Evolutionary conservation across 2,797 vertebrate species (phyloP).

Genomic region (Galaxias olidus): DNA sequence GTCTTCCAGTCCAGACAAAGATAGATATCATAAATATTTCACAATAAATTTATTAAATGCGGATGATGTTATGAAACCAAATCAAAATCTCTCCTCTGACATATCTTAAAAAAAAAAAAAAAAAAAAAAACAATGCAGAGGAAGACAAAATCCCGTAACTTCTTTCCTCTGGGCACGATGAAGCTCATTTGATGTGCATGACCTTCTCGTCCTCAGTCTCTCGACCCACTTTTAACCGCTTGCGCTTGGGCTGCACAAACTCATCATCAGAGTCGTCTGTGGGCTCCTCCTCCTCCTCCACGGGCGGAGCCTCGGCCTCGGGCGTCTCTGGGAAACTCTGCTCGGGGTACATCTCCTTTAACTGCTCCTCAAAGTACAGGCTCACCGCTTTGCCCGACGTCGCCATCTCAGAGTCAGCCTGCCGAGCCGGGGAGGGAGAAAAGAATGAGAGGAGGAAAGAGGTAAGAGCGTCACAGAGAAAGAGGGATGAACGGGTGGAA

Average conservation of each 20-base stretch:
- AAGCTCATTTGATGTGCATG: slow-evolving; percentile 92
- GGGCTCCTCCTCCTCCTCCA: slow-evolving; percentile 82
- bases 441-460: slow-evolving; percentile 32
- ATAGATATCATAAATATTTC: slow-evolving; percentile 34
- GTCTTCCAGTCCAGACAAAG: slow-evolving; percentile 39
- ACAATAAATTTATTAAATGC: slow-evolving; percentile 42
- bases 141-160: slow-evolving; percentile 62
- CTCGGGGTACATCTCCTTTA: slow-evolving; percentile 89
- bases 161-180: slow-evolving; percentile 15
- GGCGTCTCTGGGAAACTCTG: slow-evolving; percentile 89
- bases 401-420: slow-evolving; percentile 99
- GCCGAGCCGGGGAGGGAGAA: slow-evolving; percentile 50
- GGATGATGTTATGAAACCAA: slow-evolving; percentile 48
- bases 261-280: slow-evolving; percentile 96
- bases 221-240: slow-evolving; percentile 96
- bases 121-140: slow-evolving; percentile 34
- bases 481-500: slow-evolving; percentile 55
- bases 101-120: slow-evolving; percentile 34
- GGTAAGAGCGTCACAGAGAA: slow-evolving; percentile 37
- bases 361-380: slow-evolving; percentile 94
- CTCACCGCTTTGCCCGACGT: slow-evolving; percentile 93
- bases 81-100: slow-evolving; percentile 41
- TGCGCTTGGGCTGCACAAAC: slow-evolving; percentile 93
- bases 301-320: slow-evolving; percentile 78
- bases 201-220: slow-evolving; percentile 94